These are phyloP conservation scores for Drosophila ficusphila DNA, from an alignment of 1,140 invertebrate species.

Conservation along the genomic window DNA sequence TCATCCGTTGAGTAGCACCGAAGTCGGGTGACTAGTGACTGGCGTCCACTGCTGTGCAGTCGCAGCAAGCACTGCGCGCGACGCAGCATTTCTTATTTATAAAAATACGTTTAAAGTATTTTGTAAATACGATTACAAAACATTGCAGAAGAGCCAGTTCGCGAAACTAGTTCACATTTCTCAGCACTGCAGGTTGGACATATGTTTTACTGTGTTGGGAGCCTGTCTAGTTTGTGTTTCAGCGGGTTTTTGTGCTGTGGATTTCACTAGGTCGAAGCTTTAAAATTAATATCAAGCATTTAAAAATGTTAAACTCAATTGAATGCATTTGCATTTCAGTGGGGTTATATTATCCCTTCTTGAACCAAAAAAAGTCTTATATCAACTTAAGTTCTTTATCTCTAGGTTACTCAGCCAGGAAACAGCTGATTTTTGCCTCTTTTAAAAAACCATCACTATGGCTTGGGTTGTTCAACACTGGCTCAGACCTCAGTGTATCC, in stretches of 20 bases:
- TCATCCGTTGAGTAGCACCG: conserved; percentile 32
- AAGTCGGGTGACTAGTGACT: conserved; percentile 7
- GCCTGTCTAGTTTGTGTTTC: neutral
- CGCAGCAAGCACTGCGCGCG: conserved; percentile 55
- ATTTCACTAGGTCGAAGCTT: neutral
- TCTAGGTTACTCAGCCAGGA: neutral
- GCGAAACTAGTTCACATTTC: conserved; percentile 15
- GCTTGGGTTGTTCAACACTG: conserved; percentile 4
- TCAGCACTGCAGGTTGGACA: conserved; percentile 3
- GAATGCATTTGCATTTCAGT: too few species aligned
- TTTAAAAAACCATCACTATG: neutral
- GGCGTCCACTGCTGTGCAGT: conserved; percentile 31
- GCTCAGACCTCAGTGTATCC: conserved; percentile 20
- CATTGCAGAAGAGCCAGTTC: conserved; percentile 23
- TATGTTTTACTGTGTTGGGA: neutral
- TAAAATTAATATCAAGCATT: too few species aligned
- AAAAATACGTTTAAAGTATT: conserved; percentile 26
- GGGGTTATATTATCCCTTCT: too few species aligned
- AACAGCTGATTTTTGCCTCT: conserved; percentile 1
- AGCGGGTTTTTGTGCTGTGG: neutral
- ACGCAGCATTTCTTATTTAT: conserved; percentile 73
- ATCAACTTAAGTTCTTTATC: too few species aligned
- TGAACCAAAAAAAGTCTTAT: too few species aligned
- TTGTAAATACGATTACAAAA: conserved; percentile 53
- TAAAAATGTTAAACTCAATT: too few species aligned